Evolutionary conservation across 1,140 invertebrate species (phyloP), one percentile per base, ranked within the genome.

Genomic region (Drosophila hydei): DNA sequence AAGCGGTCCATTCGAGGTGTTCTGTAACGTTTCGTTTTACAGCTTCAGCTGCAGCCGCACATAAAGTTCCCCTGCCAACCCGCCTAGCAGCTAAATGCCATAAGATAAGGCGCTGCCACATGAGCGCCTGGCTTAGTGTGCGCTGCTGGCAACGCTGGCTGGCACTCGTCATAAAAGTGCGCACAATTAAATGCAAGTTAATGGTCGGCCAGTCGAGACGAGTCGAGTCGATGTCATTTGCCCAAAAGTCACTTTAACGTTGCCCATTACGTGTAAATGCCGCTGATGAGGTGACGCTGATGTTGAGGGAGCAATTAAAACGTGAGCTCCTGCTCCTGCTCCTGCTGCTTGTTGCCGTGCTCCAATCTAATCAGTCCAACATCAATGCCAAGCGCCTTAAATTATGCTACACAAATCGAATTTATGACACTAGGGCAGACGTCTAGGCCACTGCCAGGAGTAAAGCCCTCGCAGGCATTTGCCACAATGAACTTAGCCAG

Each of bases 231-330:
- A 75, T 79, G 79, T 70, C 77, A 71, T 79, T 72, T 68, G 40
- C 69, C 52, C 60, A 74, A 77, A 80, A 83, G 75, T 77, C 71
- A 75, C 51, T 87, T 88, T 90, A 90, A 90, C 79, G 81, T 70
- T 70, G 69, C 67, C 77, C 89, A 90, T 90, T 90, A 90, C 83
- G 89, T 90, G 89, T 90, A 90, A 90, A 90, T 85, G 89, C 89
- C 85, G 88, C 89, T 90, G 89, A 90, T 90, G 89, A 90, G 89
- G 84, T 90, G 88, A 85, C 72, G 87, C 67, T 84, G 75, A 79
- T 79, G 75, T 62, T 61, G 63, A 63, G 78, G 54, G 48, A 72
- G 69, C 81, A 77, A 81, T 83, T 87, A 75, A 87, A 83, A 88
- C 59, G 70, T 61, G 25, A 42, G 43, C 33, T 33, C n/a, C 75